Base-by-base conservation (phyloP, 2,797 vertebrate genomes). In the Manis crassicaudata region DNA sequence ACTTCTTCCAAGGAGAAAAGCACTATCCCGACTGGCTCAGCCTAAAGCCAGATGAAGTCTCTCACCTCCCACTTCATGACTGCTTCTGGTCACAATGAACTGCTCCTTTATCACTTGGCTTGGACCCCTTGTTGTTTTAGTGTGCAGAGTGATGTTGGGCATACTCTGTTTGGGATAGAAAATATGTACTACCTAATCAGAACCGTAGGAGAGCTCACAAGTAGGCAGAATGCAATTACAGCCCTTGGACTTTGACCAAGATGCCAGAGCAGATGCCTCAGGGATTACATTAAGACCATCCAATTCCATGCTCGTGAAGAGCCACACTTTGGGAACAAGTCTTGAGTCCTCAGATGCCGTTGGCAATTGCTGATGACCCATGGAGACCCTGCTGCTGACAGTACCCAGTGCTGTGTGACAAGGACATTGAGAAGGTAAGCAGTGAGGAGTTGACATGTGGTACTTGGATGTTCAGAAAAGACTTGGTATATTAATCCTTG, bases 251-350 rank as follows among this genome's bases (percentile, higher is more conserved):
- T 60, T 86, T 13, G 84, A 93, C 93, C 94, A 93, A 90, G 87
- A 95, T 90, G 80, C 89, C 91, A n/a, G 85, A 89, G 85, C 95
- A 96, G 92, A 94, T 67, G 86, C 87, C 84, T 96, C 40, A 27
- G 87, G 90, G 46, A 70, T 88, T 60, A 88, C 60, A 43, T 89
- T 65, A 85, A 86, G 27, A 12, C 83, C 18, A 14, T 62, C 72
- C 17, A 76, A 43, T 62, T 77, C 86, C 17, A 12, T 43, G 58
- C 68, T 68, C 75, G 58, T 20, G 46, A 87, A 16, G n/a, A 92
- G 94, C 96, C 97, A 97, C 68, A 54, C 35, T 32, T 79, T 27
- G 73, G 63, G 77, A 85, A 54, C 62, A 72, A 77, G 40, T 93
- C 85, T 27, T 27, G 13, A 72, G 88, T 32, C 72, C 37, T 94